These are phyloP conservation scores for Palloptera scutellata DNA, from an alignment of 2,888 invertebrate genomes.

Conservation along the genomic window DNA sequence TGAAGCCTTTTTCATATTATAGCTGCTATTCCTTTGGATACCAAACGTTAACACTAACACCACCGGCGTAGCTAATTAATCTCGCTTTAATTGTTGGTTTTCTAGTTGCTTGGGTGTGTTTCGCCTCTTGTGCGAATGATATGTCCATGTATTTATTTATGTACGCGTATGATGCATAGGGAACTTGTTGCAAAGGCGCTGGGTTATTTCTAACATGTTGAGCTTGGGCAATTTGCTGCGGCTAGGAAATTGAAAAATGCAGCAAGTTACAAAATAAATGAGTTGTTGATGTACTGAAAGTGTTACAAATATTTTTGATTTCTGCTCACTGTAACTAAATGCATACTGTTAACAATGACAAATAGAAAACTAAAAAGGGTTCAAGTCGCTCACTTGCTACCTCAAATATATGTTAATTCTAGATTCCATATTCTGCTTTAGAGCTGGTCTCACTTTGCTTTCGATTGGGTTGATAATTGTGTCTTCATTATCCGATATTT, in stretches of 20 bases:
- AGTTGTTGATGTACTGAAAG: constrained; percentile 33
- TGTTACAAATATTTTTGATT: constrained; percentile 29
- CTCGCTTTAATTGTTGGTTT: constrained; percentile 58
- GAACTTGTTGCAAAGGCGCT: constrained; percentile 22
- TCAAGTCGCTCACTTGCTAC: too few relatives aligned
- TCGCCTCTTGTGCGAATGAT: not conserved
- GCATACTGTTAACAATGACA: not conserved
- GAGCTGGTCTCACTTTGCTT: too few relatives aligned
- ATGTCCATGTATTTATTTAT: not conserved
- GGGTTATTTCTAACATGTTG: constrained; percentile 12
- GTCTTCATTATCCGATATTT: too few relatives aligned
- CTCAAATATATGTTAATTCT: too few relatives aligned
- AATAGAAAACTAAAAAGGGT: too few relatives aligned
- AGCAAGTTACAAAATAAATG: constrained; percentile 31
- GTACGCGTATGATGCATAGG: constrained; percentile 12
- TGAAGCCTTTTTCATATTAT: not conserved
- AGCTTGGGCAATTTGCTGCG: constrained; percentile 9
- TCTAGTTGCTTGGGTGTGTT: constrained; percentile 18
- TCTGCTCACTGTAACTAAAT: too few relatives aligned
- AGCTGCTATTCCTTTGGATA: not conserved
- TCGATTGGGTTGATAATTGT: too few relatives aligned
- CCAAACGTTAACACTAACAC: constrained; percentile 33
- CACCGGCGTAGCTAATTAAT: constrained; percentile 55
- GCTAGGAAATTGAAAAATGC: constrained; percentile 30
- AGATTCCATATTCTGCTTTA: too few relatives aligned